Evolutionary conservation across 2,113 vertebrate species (phyloP), one percentile per base, ranked within the genome.

Genomic region (Brachyhypopomus occidentalis): DNA sequence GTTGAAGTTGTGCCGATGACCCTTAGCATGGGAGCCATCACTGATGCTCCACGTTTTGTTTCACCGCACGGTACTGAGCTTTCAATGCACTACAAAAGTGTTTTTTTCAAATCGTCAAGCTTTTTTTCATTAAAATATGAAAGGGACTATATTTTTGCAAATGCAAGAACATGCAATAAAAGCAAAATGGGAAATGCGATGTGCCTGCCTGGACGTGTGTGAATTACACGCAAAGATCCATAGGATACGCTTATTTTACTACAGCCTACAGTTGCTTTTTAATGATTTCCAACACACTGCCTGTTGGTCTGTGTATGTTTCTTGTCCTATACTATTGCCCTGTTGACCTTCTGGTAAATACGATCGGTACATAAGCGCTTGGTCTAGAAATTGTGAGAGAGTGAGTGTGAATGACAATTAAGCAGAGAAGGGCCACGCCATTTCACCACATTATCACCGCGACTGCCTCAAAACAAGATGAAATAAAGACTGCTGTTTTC

Each of bases 261-360:
- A 27, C 55, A 77, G 41, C 64, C n/a, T 19, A 11, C 38, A 77
- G 63, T 74, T 58, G 23, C 22, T 77, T 76, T 83, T 76, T 41
- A 79, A 73, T 72, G 72, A 83, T 79, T 75, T 84, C n/a, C 59
- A 80, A 80, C 41, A 62, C 62, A 70, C 70, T 70, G 36, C 60
- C 77, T 75, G 62, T 52, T 30, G 27, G 23, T 45, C 20, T 74
- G 60, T 52, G 34, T 75, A 34, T 81, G 34, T 48, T 48, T 14
- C 23, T 2, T 59, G 58, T 25, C 66, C 20, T 25, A 45, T 45
- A 38, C 30, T 3, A 5, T 41, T 72, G 45, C 58, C 67, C 67
- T 56, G n/a, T 60, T 75, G 72, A 75, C 52, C 38, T 69, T 69
- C 62, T 69, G 63, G 34, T 41, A 81, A 67, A 45, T 64, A 81